Evolutionary conservation across 1,140 invertebrate species (phyloP).

Genomic region (Lanistes nyassanus): DNA sequence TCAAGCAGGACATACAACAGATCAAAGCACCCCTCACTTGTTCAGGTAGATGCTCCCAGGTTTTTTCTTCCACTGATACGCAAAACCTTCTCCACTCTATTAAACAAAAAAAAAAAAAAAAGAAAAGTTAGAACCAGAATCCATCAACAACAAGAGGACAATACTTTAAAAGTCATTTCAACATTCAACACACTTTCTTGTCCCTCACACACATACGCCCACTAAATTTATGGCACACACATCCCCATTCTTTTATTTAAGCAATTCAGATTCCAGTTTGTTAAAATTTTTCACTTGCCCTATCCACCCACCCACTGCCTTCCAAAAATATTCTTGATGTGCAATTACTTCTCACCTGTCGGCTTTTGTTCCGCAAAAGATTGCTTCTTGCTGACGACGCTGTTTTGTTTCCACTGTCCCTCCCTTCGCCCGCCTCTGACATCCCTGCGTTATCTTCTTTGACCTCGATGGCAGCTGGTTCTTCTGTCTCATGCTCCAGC

Average conservation of each 20-base stretch:
- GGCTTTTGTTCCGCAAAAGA: background rate
- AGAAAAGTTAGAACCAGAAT: background rate
- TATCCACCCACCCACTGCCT: background rate
- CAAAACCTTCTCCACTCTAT: conserved; percentile 32
- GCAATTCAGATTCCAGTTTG: background rate
- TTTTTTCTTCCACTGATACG: conserved; percentile 61
- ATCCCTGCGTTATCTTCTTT: conserved; percentile 24
- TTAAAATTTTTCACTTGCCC: background rate
- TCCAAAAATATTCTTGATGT: background rate
- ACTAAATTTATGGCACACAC: background rate
- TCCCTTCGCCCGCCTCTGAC: conserved; percentile 15
- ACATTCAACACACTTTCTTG: too few relatives aligned
- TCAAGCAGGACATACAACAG: background rate
- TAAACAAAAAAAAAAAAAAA: conserved; percentile 12
- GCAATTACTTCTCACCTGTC: conserved; percentile 4
- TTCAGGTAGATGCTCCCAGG: conserved; percentile 56
- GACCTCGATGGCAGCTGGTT: conserved; percentile 15
- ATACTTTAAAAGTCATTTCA: too few relatives aligned
- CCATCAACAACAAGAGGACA: too few relatives aligned
- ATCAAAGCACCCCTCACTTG: conserved; percentile 44
- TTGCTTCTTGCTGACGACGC: background rate
- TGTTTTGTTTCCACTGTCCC: conserved; percentile 10
- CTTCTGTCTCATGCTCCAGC: conserved; percentile 68
- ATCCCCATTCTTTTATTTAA: background rate
- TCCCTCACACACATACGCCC: background rate